A percentile compares a stretch with the other conserved stretches of the same genome.
Conservation (phyloP, 2,113 vertebrate species). For the Chlorodrepanis virens region DNA sequence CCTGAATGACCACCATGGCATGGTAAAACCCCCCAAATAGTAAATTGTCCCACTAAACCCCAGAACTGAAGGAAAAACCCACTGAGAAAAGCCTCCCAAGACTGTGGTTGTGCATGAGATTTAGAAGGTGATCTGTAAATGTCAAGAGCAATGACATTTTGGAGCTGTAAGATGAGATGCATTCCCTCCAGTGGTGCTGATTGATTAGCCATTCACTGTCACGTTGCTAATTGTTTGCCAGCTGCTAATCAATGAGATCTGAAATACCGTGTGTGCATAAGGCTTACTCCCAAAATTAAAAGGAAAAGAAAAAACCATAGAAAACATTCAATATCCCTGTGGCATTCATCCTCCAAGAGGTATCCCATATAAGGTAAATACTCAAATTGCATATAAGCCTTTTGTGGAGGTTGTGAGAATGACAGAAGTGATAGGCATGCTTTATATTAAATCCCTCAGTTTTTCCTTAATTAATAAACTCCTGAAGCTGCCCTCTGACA, state of each 20-base stretch:
- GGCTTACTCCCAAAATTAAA: neutral
- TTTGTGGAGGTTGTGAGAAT: neutral
- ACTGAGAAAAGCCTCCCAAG: neutral
- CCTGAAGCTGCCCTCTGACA: neutral
- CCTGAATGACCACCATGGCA: neutral
- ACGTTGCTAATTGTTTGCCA: neutral
- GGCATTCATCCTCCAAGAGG: neutral
- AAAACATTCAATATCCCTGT: neutral
- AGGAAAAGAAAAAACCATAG: neutral
- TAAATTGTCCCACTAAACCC: neutral
- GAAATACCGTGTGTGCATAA: neutral
- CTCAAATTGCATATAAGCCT: neutral
- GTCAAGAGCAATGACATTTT: neutral
- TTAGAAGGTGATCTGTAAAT: neutral
- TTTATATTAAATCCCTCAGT: neutral
- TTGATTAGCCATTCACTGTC: neutral
- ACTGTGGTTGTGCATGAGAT: neutral
- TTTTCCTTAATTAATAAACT: neutral
- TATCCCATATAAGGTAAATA: neutral
- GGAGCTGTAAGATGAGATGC: neutral
- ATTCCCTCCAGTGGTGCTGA: neutral
- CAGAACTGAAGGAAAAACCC: neutral
- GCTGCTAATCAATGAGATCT: neutral
- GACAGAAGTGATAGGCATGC: neutral
- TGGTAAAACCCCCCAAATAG: fast-evolving